These are phyloP conservation scores for Chamaea fasciata DNA, from an alignment of 2,113 vertebrate genomes.

Conservation along the genomic window DNA sequence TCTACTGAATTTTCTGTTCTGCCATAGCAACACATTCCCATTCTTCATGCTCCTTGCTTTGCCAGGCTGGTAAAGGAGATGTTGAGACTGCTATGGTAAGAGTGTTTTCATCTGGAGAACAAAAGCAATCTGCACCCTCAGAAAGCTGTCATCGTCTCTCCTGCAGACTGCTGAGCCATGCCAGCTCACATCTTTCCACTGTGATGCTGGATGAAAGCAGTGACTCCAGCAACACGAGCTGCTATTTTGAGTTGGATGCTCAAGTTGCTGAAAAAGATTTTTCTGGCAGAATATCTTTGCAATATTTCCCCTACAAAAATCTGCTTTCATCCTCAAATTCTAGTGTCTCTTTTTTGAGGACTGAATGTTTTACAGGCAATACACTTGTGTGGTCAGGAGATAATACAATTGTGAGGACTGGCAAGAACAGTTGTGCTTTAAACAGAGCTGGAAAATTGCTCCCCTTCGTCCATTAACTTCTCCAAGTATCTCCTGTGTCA, in stretches of 20 bases:
- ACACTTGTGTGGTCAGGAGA: neutral
- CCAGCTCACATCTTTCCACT: conserved; percentile 32
- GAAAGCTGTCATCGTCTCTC: conserved; percentile 41
- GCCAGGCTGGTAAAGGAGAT: conserved; percentile 10
- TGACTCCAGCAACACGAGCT: conserved; percentile 14
- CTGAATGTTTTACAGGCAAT: neutral
- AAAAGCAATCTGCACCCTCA: conserved; percentile 47
- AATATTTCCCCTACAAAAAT: conserved; percentile 49
- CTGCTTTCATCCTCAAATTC: conserved; percentile 26
- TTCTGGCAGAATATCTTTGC: conserved; percentile 50
- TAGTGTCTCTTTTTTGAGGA: neutral
- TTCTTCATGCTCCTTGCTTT: neutral
- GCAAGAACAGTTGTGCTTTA: neutral
- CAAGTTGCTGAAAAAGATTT: conserved; percentile 21
- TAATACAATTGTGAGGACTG: neutral
- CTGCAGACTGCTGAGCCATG: conserved; percentile 30
- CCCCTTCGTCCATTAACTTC: neutral
- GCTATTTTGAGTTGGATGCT: conserved; percentile 36
- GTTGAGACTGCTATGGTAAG: conserved; percentile 39
- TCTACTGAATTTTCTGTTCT: neutral
- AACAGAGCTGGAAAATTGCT: neutral
- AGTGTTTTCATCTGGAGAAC: conserved; percentile 56
- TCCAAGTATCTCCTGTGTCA: neutral
- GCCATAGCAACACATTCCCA: neutral
- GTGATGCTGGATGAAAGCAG: conserved; percentile 24